Conservation (phyloP, 2,888 invertebrate species). For the Rhingia campestris region DNA sequence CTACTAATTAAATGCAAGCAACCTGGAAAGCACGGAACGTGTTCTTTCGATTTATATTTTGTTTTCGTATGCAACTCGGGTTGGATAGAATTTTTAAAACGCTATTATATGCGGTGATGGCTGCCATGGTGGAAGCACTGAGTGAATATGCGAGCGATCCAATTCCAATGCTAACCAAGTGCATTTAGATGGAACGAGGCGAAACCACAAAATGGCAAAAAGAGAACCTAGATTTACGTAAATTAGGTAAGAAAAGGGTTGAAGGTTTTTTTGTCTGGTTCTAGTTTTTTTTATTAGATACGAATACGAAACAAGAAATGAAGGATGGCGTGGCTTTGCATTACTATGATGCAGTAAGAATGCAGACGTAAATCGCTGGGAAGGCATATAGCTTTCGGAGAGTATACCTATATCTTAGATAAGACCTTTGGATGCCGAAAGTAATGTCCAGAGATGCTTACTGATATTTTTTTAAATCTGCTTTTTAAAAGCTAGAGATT, state of each 20-base stretch:
- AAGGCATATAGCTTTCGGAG: too few species aligned
- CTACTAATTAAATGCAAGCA: slow-evolving; percentile 74
- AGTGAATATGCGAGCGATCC: slow-evolving; percentile 18
- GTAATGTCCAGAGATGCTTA: too few species aligned
- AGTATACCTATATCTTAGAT: too few species aligned
- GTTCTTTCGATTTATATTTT: slow-evolving; percentile 61
- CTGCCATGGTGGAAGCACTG: not conserved
- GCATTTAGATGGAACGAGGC: slow-evolving; percentile 51
- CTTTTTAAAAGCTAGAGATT: too few species aligned
- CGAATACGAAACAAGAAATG: too few species aligned
- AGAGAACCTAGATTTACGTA: slow-evolving; percentile 25
- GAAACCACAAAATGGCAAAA: slow-evolving; percentile 35
- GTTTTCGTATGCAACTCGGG: slow-evolving; percentile 50
- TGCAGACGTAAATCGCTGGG: too few species aligned
- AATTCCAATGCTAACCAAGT: slow-evolving; percentile 44
- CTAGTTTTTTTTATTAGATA: not conserved
- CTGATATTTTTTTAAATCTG: too few species aligned
- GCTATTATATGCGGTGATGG: slow-evolving; percentile 5
- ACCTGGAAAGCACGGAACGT: slow-evolving; percentile 68
- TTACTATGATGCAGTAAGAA: too few species aligned
- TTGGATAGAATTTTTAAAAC: slow-evolving; percentile 63
- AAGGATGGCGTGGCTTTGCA: too few species aligned
- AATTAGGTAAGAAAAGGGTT: slow-evolving; percentile 5
- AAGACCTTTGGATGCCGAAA: too few species aligned
- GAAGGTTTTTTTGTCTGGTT: not conserved